Evolutionary conservation across 2,888 invertebrate genomes (phyloP).

Genomic region (Stomorhina lunata): DNA sequence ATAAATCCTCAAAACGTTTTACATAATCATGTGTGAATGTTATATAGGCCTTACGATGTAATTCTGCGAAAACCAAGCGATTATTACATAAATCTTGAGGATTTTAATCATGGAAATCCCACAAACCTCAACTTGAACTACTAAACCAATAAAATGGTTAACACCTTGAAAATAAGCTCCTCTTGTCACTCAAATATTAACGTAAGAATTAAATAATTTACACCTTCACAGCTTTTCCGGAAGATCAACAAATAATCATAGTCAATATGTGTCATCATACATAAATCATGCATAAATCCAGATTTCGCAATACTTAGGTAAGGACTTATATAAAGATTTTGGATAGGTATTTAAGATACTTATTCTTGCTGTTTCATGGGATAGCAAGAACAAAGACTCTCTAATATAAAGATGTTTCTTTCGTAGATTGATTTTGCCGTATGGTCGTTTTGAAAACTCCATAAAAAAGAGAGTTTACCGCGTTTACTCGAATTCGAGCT

Average conservation of each 20-base stretch:
- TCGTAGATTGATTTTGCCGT: too few species aligned
- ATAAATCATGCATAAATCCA: too few species aligned
- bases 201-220: conserved; percentile 74
- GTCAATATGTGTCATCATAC: background rate
- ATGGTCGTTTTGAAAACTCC: too few species aligned
- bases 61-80: conserved; percentile 5
- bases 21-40: conserved; percentile 30
- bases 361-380: too few species aligned
- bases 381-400: too few species aligned
- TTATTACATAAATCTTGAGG: conserved; percentile 38
- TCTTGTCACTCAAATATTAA: conserved; percentile 69
- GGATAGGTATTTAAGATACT: too few species aligned
- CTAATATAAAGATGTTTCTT: too few species aligned
- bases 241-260: background rate
- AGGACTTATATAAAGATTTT: too few species aligned
- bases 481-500: too few species aligned
- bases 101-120: conserved; percentile 33
- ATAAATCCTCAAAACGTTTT: background rate
- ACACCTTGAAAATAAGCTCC: conserved; percentile 60
- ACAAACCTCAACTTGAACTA: conserved; percentile 66
- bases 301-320: too few species aligned
- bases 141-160: conserved; percentile 75
- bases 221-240: conserved; percentile 67
- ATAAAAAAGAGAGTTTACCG: too few species aligned
- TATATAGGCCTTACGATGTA: conserved; percentile 3